Evolutionary conservation across 2,888 invertebrate species (phyloP).

Genomic region (Psylliodes chrysocephalus): DNA sequence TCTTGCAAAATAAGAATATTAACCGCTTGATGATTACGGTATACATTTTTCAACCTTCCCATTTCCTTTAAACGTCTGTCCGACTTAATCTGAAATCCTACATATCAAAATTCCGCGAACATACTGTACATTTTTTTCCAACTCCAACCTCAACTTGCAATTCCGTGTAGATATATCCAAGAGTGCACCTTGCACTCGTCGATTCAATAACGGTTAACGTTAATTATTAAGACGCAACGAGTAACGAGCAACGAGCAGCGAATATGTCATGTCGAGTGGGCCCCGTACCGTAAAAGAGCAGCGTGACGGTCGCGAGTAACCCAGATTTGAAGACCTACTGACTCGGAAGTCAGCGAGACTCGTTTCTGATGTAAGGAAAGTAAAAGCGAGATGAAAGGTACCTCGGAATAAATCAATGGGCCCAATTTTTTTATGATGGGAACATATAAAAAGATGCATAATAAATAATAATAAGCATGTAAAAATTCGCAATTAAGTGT

Average conservation of each 20-base stretch:
- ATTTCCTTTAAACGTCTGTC: no score
- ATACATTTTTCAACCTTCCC: no score
- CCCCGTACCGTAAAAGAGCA: neutral
- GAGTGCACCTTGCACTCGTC: constrained; percentile 13
- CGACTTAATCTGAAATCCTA: no score
- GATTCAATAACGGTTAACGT: constrained; percentile 1
- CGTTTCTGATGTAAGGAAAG: constrained; percentile 14
- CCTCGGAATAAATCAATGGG: constrained; percentile 2
- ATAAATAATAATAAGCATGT: neutral
- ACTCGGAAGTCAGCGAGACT: constrained; percentile 28
- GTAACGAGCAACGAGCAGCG: neutral
- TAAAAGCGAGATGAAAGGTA: constrained; percentile 18
- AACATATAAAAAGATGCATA: neutral
- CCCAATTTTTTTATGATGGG: neutral
- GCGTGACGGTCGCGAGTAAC: constrained; percentile 25
- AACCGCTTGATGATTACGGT: no score
- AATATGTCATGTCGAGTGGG: constrained; percentile 13
- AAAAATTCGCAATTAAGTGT: neutral
- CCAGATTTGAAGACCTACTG: constrained; percentile 38
- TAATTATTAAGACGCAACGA: constrained; percentile 9
- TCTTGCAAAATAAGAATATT: no score
- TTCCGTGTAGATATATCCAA: neutral
- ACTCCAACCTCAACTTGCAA: neutral
- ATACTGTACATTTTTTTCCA: neutral
- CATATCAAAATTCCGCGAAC: neutral